A percentile compares a stretch with the other conserved stretches of the same genome.
Conservation (phyloP, 2,888 invertebrate genomes). For the Euproctis similis region DNA sequence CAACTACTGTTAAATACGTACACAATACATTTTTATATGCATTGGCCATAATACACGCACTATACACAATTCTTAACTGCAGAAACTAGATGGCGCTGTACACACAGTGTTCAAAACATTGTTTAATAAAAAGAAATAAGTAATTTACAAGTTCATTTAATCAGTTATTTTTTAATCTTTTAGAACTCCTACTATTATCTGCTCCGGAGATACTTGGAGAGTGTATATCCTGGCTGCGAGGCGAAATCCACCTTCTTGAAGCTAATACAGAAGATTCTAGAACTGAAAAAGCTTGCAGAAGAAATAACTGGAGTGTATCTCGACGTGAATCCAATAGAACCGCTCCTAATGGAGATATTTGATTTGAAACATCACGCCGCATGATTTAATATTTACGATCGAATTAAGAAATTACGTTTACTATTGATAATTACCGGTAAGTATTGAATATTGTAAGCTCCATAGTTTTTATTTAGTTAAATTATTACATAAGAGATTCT, state of each 20-base stretch:
- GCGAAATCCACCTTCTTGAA: slow-evolving; percentile 91
- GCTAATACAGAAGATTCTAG: slow-evolving; percentile 92
- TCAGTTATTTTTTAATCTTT: background rate
- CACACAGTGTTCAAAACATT: too few relatives aligned
- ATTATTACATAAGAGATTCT: too few relatives aligned
- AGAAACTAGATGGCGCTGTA: too few relatives aligned
- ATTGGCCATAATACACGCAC: too few relatives aligned
- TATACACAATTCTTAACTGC: too few relatives aligned
- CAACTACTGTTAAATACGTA: too few relatives aligned
- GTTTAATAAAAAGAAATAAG: too few relatives aligned
- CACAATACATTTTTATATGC: too few relatives aligned
- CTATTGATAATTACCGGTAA: background rate
- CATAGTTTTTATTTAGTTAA: too few relatives aligned
- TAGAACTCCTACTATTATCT: slow-evolving; percentile 94
- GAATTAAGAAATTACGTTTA: background rate
- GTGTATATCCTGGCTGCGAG: slow-evolving; percentile 88
- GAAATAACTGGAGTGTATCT: slow-evolving; percentile 94
- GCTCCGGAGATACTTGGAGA: slow-evolving; percentile 88
- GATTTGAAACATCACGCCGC: slow-evolving; percentile 84
- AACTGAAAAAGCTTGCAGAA: slow-evolving; percentile 90
- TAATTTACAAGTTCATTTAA: too few relatives aligned
- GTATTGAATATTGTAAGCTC: too few relatives aligned
- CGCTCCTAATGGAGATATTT: slow-evolving; percentile 95
- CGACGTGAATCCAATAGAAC: slow-evolving; percentile 96
- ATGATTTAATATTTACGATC: slow-evolving; percentile 10